phyloP scores from a whole-genome alignment of 2,888 invertebrate genomes.

The Limnephilus auricula region DNA sequence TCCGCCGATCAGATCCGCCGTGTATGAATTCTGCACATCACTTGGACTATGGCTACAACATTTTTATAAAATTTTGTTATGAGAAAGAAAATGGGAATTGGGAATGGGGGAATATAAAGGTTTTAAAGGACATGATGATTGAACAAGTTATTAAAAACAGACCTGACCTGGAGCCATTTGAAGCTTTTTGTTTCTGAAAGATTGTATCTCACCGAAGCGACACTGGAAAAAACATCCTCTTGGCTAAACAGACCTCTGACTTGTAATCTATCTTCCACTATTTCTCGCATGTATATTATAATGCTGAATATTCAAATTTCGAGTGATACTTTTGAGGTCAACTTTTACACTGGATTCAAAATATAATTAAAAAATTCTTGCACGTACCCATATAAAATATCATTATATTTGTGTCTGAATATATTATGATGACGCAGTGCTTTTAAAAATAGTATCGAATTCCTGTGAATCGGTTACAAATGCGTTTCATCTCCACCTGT shows the following conservation, averaged over 20 bases:
- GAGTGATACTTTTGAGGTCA: background rate
- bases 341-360: background rate
- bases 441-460: conserved; percentile 46
- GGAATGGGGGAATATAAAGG: background rate
- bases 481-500: conserved; percentile 9
- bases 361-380: background rate
- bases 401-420: conserved; percentile 42
- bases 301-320: background rate
- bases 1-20: too few species aligned
- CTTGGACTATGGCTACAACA: too few species aligned
- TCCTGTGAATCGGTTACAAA: conserved; percentile 53
- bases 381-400: background rate
- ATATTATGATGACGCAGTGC: conserved; percentile 51
- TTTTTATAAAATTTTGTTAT: too few species aligned
- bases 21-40: too few species aligned
- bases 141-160: background rate
- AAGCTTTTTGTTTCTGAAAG: background rate
- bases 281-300: background rate
- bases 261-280: background rate
- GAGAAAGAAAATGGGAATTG: too few species aligned
- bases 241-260: background rate
- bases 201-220: background rate
- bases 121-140: background rate
- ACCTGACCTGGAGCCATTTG: background rate
- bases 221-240: background rate